Evolutionary conservation across 2,113 vertebrate genomes (phyloP).

Genomic region (Carassius carassius): DNA sequence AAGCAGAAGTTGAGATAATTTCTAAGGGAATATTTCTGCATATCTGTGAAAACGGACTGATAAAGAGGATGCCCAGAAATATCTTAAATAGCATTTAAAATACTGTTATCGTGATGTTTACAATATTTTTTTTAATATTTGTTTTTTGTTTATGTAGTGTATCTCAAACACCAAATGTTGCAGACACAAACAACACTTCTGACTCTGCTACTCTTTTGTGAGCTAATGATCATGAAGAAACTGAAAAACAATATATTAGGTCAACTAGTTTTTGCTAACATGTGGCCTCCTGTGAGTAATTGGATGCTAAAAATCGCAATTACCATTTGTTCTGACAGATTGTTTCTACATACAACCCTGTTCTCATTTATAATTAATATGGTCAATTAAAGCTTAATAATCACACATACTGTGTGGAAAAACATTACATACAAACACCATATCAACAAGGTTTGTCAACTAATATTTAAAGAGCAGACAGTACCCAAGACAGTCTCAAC

Average conservation of each 20-base stretch:
- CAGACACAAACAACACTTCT: not conserved
- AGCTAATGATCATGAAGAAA: not conserved
- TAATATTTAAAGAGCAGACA: not conserved
- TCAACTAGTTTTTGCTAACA: not conserved
- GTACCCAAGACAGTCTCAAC: not conserved
- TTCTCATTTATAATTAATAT: not conserved
- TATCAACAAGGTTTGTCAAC: not conserved
- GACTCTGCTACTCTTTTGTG: not conserved
- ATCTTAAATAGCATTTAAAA: not conserved
- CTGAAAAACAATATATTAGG: not conserved
- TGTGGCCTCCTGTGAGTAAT: not conserved
- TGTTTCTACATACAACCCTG: not conserved
- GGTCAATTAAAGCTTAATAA: not conserved
- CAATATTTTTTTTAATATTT: not conserved
- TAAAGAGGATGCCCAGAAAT: not conserved
- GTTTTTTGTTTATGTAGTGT: not conserved
- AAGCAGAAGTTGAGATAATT: not conserved
- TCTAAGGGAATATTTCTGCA: not conserved
- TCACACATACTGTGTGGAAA: not conserved
- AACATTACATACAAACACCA: not conserved
- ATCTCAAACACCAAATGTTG: not conserved
- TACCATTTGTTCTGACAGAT: constrained; percentile 1
- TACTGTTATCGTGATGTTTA: not conserved
- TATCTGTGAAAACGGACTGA: not conserved
- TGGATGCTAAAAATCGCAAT: not conserved